Evolutionary conservation across 2,113 vertebrate genomes (phyloP).

Genomic region (Clinocottus analis): DNA sequence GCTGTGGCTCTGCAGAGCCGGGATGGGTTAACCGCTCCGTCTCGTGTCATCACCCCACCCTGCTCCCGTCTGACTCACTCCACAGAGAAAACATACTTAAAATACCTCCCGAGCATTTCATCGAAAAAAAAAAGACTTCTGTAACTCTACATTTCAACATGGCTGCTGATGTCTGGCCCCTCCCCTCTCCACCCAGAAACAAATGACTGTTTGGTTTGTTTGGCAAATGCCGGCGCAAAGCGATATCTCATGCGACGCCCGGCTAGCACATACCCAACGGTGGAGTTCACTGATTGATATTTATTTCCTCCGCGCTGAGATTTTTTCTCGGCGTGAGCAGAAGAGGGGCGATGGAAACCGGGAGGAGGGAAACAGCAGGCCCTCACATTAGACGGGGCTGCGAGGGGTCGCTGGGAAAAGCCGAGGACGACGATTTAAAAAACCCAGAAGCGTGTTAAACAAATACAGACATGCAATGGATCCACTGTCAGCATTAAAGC

Average conservation of each 20-base stretch:
- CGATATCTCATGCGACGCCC: conserved; percentile 38
- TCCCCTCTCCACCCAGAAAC: background rate
- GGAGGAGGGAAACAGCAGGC: conserved; percentile 49
- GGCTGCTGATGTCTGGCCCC: background rate
- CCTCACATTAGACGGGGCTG: conserved; percentile 36
- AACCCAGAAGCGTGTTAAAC: conserved; percentile 57
- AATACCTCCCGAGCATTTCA: too few relatives aligned
- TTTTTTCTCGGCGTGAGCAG: conserved; percentile 7
- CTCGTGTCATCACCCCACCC: conserved; percentile 6
- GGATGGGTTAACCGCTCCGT: conserved; percentile 5
- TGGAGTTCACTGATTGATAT: conserved; percentile 48
- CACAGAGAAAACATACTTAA: conserved; percentile 15
- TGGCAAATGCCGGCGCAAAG: conserved; percentile 24
- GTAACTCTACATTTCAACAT: conserved; percentile 44
- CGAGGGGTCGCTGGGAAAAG: conserved; percentile 36
- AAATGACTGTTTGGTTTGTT: conserved; percentile 54
- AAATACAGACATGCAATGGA: conserved; percentile 62
- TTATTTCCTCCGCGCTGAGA: conserved; percentile 33
- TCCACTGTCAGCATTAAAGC: conserved; percentile 41
- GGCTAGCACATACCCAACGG: background rate
- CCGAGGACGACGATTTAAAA: conserved; percentile 52
- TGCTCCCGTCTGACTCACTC: conserved; percentile 23
- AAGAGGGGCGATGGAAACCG: conserved; percentile 32
- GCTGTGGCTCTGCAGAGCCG: background rate
- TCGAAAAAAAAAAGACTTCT: background rate